phyloP scores from a whole-genome alignment of 2,797 vertebrate species.

The Apogon talboti region DNA sequence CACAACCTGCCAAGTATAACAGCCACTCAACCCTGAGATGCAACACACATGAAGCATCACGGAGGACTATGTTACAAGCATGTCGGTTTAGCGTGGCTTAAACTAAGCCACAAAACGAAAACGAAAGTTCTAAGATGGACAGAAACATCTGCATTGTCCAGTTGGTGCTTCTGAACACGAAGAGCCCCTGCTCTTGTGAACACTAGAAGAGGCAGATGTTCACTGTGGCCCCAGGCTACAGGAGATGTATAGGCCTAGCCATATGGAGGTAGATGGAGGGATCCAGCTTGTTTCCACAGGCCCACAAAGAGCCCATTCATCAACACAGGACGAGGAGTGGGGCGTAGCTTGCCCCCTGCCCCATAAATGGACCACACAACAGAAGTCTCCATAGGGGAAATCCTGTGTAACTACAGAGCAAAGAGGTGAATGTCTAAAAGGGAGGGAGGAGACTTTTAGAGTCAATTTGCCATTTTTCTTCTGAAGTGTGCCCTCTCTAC shows the following conservation, averaged over 20 bases:
- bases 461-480: slow-evolving; percentile 60
- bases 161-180: slow-evolving; percentile 57
- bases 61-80: slow-evolving; percentile 12
- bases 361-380: slow-evolving; percentile 84
- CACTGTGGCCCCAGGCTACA: slow-evolving; percentile 80
- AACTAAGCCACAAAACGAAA: slow-evolving; percentile 60
- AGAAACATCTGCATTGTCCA: slow-evolving; percentile 68
- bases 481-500: slow-evolving; percentile 34
- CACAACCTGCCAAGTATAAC: slow-evolving; percentile 59
- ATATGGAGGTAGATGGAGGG: slow-evolving; percentile 86
- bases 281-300: slow-evolving; percentile 81
- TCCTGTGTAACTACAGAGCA: slow-evolving; percentile 78
- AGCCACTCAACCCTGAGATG: slow-evolving; percentile 29
- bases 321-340: slow-evolving; percentile 68
- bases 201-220: slow-evolving; percentile 83
- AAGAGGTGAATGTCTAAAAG: slow-evolving; percentile 66
- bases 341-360: slow-evolving; percentile 77
- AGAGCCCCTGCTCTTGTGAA: slow-evolving; percentile 63
- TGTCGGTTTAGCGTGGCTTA: slow-evolving; percentile 47
- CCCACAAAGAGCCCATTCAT: slow-evolving; percentile 86
- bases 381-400: slow-evolving; percentile 77
- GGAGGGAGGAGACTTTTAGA: slow-evolving; percentile 67
- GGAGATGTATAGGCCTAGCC: slow-evolving; percentile 84
- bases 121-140: slow-evolving; percentile 50
- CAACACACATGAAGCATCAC: slow-evolving; percentile 26